Percentiles rank a stretch among this genome's conserved stretches.
phyloP scores from a whole-genome alignment of 2,888 invertebrate species.

The Chalcis sispes region DNA sequence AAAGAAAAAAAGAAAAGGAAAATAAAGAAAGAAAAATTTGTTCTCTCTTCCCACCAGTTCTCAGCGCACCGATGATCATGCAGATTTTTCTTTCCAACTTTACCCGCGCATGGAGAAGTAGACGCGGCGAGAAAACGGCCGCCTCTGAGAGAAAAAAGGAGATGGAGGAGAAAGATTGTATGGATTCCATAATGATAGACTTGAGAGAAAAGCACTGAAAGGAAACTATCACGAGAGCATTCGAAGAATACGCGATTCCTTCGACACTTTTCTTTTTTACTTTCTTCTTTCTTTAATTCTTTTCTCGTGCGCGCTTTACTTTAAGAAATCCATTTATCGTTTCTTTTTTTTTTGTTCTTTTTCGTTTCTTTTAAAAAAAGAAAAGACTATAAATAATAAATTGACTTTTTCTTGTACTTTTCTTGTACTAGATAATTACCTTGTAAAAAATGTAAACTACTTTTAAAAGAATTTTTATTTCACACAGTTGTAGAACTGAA shows the following conservation, averaged over 20 bases:
- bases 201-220: background rate
- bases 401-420: too few species aligned
- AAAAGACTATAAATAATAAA: background rate
- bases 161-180: conserved; percentile 10
- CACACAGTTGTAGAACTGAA: too few species aligned
- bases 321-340: too few species aligned
- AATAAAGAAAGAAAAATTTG: too few species aligned
- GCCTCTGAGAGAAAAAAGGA: too few species aligned
- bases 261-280: background rate
- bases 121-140: background rate
- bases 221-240: background rate
- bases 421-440: too few species aligned
- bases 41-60: background rate
- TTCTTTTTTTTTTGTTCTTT: background rate
- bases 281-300: too few species aligned
- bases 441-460: too few species aligned
- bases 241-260: conserved; percentile 14
- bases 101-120: background rate
- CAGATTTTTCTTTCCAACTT: conserved; percentile 44
- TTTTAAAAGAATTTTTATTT: too few species aligned
- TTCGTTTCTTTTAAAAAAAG: background rate
- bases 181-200: conserved; percentile 43
- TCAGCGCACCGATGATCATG: conserved; percentile 23
- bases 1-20: background rate
- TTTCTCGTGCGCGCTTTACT: too few species aligned